phyloP scores from a whole-genome alignment of 2,797 vertebrate species.

The Oreortyx pictus region DNA sequence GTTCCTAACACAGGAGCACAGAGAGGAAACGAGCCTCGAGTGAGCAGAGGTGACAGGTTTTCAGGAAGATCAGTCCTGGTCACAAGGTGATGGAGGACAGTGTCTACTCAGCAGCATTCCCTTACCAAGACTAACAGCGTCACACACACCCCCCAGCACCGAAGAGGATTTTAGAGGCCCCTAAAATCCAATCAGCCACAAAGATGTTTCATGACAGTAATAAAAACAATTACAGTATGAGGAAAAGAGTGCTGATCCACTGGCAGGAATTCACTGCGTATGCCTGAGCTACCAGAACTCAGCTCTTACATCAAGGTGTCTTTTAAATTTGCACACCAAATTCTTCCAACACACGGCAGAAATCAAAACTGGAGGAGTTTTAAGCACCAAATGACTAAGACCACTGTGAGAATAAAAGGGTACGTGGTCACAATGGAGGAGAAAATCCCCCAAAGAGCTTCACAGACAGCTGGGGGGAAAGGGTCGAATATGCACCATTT shows the following conservation, averaged over 20 bases:
- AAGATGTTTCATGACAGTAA: not conserved
- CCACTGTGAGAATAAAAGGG: slow-evolving; percentile 18
- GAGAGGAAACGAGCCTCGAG: not conserved
- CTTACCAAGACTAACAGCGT: not conserved
- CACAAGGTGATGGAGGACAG: slow-evolving; percentile 20
- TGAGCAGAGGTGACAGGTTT: not conserved
- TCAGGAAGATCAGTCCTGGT: slow-evolving; percentile 5
- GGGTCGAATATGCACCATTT: not conserved
- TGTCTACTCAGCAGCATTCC: not conserved
- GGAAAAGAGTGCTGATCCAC: not conserved
- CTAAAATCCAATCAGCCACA: not conserved
- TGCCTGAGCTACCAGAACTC: not conserved
- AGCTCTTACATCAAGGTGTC: not conserved
- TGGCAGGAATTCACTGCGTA: not conserved
- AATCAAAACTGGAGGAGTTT: slow-evolving; percentile 17
- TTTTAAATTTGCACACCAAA: not conserved
- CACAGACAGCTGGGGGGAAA: not conserved
- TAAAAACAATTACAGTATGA: not conserved
- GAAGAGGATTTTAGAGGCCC: not conserved
- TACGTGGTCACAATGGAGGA: slow-evolving; percentile 2
- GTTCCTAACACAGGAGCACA: not conserved
- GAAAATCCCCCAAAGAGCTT: not conserved
- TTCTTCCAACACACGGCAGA: slow-evolving; percentile 47
- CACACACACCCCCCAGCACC: accelerated
- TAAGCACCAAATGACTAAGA: slow-evolving; percentile 13